Evolutionary conservation across 2,797 vertebrate genomes (phyloP), one percentile per base, ranked within the genome.

Genomic region (Erethizon dorsatum): DNA sequence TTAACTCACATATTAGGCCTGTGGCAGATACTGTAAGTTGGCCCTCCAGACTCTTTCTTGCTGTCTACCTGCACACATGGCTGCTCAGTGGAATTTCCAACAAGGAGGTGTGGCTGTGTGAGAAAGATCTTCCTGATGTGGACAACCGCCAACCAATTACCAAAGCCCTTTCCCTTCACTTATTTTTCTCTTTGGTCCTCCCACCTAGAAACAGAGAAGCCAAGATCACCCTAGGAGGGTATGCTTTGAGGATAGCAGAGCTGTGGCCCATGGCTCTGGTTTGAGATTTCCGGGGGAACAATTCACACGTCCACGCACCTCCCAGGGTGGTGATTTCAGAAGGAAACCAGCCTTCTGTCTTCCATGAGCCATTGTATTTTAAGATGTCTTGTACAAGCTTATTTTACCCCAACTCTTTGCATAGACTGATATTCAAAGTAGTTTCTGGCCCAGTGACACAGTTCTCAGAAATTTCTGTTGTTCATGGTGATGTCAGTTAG

Each of bases 81-180:
- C 26, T 80, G 28, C 73, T 88, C 54, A 52, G 90, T 22, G 41
- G 33, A 78, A 94, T 95, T 85, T 94, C 75, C 50, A 75, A 33
- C 54, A 17, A 41, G 54, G 28, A 52, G 20, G 4, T 54, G 65
- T 83, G 82, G 63, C 31, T 69, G 41, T 37, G 9, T 59, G 91
- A 93, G 52, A 77, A 87, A 95, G 47, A 89, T 89, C 50, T 87
- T 54, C 24, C 41, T n/a, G 14, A 59, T 26, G 50, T 41, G 24
- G 41, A 47, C 2, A 75, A 90, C 59, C 82, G 84, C 17, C 41
- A 67, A n/a, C 7, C 65, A n/a, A 61, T 45, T 57, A 88, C 37
- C 67, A n/a, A 83, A 71, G 26, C 31, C 10, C 31, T 65, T 90
- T 65, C 73, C 8, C 18, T 88, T 47, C 28, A 33, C 50, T 71